Percentiles rank a stretch among this genome's conserved stretches.
Conservation (phyloP, 2,797 vertebrate species). For the Enteromius viviparus region DNA sequence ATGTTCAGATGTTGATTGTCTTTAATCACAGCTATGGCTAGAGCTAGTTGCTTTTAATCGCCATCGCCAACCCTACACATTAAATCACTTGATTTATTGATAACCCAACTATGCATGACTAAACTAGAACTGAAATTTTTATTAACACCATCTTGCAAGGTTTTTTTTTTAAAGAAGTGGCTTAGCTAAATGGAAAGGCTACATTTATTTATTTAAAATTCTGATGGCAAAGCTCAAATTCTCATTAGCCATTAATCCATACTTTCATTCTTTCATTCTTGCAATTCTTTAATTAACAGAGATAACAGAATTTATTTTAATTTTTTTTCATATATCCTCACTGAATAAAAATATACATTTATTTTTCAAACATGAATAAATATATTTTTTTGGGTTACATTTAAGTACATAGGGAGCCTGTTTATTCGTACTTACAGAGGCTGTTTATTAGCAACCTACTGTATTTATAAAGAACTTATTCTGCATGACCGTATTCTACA, state of each 20-base stretch:
- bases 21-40: conserved; percentile 49
- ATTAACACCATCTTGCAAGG: not conserved
- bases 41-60: conserved; percentile 52
- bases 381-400: too few species aligned
- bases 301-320: not conserved
- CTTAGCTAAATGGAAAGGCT: not conserved
- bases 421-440: too few species aligned
- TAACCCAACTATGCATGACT: not conserved
- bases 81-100: conserved; percentile 15
- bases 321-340: not conserved
- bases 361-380: not conserved
- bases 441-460: too few species aligned
- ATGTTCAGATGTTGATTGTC: conserved; percentile 50
- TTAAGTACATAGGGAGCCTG: too few species aligned
- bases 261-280: too few species aligned
- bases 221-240: not conserved
- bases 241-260: not conserved
- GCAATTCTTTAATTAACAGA: not conserved
- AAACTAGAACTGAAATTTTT: not conserved
- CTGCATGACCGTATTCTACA: too few species aligned
- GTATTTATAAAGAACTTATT: too few species aligned
- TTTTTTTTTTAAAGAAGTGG: not conserved
- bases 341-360: not conserved
- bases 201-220: not conserved
- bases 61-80: conserved; percentile 7